phyloP scores from a whole-genome alignment of 2,113 vertebrate genomes.

The Motacilla tschutschensis region DNA sequence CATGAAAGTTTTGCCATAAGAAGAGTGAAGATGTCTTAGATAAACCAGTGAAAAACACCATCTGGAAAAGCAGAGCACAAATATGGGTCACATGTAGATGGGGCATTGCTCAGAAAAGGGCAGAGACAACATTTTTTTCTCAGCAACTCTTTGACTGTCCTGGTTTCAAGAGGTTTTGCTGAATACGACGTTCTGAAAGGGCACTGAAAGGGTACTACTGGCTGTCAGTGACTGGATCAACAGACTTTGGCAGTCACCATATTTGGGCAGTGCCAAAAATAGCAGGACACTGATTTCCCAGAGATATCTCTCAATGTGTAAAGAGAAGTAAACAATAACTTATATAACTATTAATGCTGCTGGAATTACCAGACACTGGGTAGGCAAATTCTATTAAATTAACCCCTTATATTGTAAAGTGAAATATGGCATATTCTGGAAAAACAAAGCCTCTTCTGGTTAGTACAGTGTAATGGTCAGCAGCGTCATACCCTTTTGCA shows the following conservation, averaged over 20 bases:
- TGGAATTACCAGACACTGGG: slow-evolving; percentile 4
- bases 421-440: slow-evolving; percentile 17
- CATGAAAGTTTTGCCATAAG: background rate
- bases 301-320: background rate
- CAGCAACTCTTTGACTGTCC: background rate
- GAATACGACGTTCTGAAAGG: slow-evolving; percentile 6
- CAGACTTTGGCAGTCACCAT: background rate
- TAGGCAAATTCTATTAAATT: background rate
- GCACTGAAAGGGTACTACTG: background rate
- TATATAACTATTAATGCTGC: background rate
- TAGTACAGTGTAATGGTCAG: background rate
- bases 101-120: background rate
- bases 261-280: background rate
- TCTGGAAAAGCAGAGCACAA: background rate
- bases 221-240: background rate
- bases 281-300: background rate
- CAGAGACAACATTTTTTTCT: background rate
- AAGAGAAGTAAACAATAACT: background rate
- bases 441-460: background rate
- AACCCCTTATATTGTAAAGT: background rate
- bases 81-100: background rate
- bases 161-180: slow-evolving; percentile 3
- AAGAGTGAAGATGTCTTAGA: background rate
- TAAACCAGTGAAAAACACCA: background rate
- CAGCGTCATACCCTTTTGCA: background rate